These are phyloP conservation scores for Apantesis nais DNA, from an alignment of 2,888 invertebrate genomes.

Conservation along the genomic window DNA sequence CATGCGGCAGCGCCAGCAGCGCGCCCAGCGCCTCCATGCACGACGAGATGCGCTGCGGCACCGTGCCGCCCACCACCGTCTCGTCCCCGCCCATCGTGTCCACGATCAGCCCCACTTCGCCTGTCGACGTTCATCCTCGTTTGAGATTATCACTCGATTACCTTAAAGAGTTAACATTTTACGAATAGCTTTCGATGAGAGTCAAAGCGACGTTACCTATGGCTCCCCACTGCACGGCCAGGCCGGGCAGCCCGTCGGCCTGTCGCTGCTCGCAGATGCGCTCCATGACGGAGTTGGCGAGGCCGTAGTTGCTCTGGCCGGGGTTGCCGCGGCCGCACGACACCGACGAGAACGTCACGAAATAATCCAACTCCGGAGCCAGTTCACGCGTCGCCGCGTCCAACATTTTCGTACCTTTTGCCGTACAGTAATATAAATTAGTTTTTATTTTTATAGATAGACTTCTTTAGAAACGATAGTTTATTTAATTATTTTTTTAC, in stretches of 20 bases:
- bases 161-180: too few species aligned
- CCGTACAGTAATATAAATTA: conserved; percentile 47
- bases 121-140: conserved; percentile 32
- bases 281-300: conserved; percentile 99
- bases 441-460: background rate
- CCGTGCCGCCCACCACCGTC: conserved; percentile 96
- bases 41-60: conserved; percentile 98
- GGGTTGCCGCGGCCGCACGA: conserved; percentile 98
- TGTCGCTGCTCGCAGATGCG: conserved; percentile 95
- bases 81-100: conserved; percentile 96
- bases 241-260: conserved; percentile 92
- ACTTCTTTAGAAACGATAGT: too few species aligned
- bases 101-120: conserved; percentile 97
- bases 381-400: conserved; percentile 91
- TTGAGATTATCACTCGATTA: background rate
- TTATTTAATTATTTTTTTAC: too few species aligned
- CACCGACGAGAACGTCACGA: conserved; percentile 98
- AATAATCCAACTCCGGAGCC: conserved; percentile 94
- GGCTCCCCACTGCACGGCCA: conserved; percentile 99
- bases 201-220: conserved; percentile 83
- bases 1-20: conserved; percentile 95
- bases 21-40: conserved; percentile 95
- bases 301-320: conserved; percentile 98
- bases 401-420: conserved; percentile 90
- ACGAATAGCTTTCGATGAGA: too few species aligned